phyloP scores from a whole-genome alignment of 2,797 vertebrate species.

The Varecia variegata region DNA sequence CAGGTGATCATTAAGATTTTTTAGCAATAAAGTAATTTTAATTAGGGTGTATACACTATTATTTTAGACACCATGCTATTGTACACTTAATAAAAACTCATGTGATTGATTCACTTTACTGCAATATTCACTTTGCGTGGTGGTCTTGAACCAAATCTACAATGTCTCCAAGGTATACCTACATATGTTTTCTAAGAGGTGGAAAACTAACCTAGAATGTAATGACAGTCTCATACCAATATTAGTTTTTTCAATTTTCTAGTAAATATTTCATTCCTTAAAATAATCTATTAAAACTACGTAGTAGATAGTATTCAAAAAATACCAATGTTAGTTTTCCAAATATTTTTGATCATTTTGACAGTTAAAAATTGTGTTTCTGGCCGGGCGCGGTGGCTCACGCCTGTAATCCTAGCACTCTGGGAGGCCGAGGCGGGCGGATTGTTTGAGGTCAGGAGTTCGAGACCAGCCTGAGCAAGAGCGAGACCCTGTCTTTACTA shows the following conservation, averaged over 20 bases:
- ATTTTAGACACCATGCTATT: background rate
- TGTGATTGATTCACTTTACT: background rate
- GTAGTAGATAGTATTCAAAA: background rate
- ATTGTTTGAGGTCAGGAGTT: too few species aligned
- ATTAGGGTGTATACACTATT: background rate
- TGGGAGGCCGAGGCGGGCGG: too few species aligned
- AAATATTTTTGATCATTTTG: background rate
- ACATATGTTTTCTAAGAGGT: background rate
- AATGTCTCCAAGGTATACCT: background rate
- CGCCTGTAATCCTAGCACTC: too few species aligned
- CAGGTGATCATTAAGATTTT: background rate
- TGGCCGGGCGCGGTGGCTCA: too few species aligned
- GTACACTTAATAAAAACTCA: background rate
- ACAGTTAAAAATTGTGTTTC: too few species aligned
- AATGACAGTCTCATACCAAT: background rate
- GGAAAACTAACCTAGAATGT: background rate
- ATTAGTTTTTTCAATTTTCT: background rate
- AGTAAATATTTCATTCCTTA: background rate
- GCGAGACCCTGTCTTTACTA: too few species aligned
- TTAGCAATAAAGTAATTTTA: background rate
- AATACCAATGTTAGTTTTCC: background rate
- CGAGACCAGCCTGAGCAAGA: too few species aligned
- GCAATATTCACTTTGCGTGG: background rate
- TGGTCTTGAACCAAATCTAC: background rate
- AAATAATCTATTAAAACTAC: background rate